Percentiles rank a stretch among this genome's conserved stretches.
These are phyloP conservation scores for Armadillidium nasatum DNA, from an alignment of 1,140 invertebrate species.

Conservation along the genomic window DNA sequence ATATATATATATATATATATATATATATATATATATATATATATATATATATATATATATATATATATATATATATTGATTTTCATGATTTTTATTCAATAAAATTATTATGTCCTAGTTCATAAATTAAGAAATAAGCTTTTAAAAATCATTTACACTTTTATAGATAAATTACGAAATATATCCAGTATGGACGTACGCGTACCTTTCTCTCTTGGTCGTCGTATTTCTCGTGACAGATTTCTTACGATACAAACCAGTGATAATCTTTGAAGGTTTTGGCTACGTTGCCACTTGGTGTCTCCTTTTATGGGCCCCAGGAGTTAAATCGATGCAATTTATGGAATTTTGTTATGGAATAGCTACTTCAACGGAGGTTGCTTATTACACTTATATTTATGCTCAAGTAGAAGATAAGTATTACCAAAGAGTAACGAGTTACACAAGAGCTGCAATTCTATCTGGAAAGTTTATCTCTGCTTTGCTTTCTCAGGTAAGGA, in stretches of 20 bases:
- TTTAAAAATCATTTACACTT: no score
- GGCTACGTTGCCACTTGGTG: constrained; percentile 64
- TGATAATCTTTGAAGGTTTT: constrained; percentile 68
- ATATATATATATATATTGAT: no score
- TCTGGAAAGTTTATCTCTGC: constrained; percentile 60
- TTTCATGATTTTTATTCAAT: no score
- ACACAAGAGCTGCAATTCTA: constrained; percentile 65
- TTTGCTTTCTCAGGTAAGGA: constrained; percentile 34
- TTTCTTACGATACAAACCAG: constrained; percentile 75
- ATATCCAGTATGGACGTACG: constrained; percentile 76
- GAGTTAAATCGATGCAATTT: constrained; percentile 59
- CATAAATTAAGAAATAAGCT: no score
- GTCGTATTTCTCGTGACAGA: constrained; percentile 77
- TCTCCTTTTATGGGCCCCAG: constrained; percentile 65
- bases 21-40: no score
- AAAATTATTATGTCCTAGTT: no score
- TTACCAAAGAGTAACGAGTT: constrained; percentile 73
- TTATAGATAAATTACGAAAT: constrained; percentile 66
- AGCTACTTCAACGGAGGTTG: constrained; percentile 81
- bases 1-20: no score
- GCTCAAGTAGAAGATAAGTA: constrained; percentile 72
- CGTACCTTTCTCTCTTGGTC: constrained; percentile 65
- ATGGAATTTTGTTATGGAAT: constrained; percentile 66
- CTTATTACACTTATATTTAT: constrained; percentile 90
- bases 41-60: no score